Base-by-base conservation (phyloP, 2,888 invertebrate species). In the Lycia hirtaria region DNA sequence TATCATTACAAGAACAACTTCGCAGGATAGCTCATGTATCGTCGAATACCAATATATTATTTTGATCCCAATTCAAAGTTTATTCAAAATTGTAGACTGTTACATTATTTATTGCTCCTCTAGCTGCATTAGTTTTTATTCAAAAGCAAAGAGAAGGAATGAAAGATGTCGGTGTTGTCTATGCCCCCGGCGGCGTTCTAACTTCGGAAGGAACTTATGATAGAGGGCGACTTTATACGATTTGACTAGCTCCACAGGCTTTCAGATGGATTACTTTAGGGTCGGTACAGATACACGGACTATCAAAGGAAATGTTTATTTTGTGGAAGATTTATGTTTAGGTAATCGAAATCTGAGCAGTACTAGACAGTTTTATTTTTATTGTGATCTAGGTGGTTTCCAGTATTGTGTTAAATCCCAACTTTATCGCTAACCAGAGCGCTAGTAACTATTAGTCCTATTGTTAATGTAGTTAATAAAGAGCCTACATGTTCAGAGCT, bases 71-170 rank as follows among this genome's bases (percentile, higher is more conserved):
- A 12, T 17, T 10, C 22, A 14, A 14, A 22, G 22, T 37, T 19
- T 37, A 22, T 40, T 10, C 10, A 5, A 10, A 26, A 6, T 2
- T 15, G 41, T 26, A 41, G 41, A 45, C 33, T 33, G 22, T n/a
- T 32, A 26, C 3, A 68, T 76, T 80, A 86, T 84, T 84, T 84
- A 85, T 83, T 71, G 66, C 75, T 74, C 76, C 75, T 75, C 76
- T 78, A 62, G 66, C 51, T 68, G 72, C 55, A 45, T 70, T 72
- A 75, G 75, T 83, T 80, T 79, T 78, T 81, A 78, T 81, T 76
- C 73, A 78, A 76, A 80, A 70, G 65, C 60, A 61, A 71, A 67
- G 68, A 57, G 47, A 17, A n/a, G 70, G 64, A 53, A 75, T 76
- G 75, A 77, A 77, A 80, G 78, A 80, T 80, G 61, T 66, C 55